Percentiles rank a stretch among this genome's conserved stretches.
Evolutionary conservation across 2,888 invertebrate genomes (phyloP).

Genomic region (Neuroscelio doddi): DNA sequence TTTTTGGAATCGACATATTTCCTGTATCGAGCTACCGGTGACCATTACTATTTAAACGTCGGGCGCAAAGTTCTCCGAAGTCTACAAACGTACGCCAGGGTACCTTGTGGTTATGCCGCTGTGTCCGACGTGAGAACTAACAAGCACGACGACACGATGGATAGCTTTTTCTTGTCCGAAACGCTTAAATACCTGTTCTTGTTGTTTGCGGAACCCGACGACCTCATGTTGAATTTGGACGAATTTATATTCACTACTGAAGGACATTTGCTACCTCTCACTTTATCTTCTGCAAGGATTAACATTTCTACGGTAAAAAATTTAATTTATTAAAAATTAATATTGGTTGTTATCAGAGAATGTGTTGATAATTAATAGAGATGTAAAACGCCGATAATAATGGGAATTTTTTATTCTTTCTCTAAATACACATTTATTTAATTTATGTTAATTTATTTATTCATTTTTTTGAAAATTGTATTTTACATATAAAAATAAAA

Average conservation of each 20-base stretch:
- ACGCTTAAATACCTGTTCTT: slow-evolving; percentile 98
- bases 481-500: too few relatives aligned
- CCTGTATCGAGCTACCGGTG: slow-evolving; percentile 94
- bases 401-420: too few relatives aligned
- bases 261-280: slow-evolving; percentile 94
- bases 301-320: slow-evolving; percentile 74
- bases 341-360: too few relatives aligned
- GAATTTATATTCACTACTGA: slow-evolving; percentile 94
- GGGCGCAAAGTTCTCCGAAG: slow-evolving; percentile 91
- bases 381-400: too few relatives aligned
- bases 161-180: slow-evolving; percentile 97
- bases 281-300: slow-evolving; percentile 79
- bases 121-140: slow-evolving; percentile 96
- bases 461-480: too few relatives aligned
- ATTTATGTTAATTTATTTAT: too few relatives aligned
- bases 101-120: slow-evolving; percentile 97
- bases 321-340: slow-evolving; percentile 18
- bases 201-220: slow-evolving; percentile 90
- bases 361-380: too few relatives aligned
- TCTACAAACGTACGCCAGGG: slow-evolving; percentile 91
- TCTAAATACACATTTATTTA: too few relatives aligned
- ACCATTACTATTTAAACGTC: slow-evolving; percentile 95
- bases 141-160: slow-evolving; percentile 96
- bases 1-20: slow-evolving; percentile 99
- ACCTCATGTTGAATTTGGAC: slow-evolving; percentile 86